Base-by-base conservation (phyloP, 2,888 invertebrate genomes). In the Drosophila fungiperda region DNA sequence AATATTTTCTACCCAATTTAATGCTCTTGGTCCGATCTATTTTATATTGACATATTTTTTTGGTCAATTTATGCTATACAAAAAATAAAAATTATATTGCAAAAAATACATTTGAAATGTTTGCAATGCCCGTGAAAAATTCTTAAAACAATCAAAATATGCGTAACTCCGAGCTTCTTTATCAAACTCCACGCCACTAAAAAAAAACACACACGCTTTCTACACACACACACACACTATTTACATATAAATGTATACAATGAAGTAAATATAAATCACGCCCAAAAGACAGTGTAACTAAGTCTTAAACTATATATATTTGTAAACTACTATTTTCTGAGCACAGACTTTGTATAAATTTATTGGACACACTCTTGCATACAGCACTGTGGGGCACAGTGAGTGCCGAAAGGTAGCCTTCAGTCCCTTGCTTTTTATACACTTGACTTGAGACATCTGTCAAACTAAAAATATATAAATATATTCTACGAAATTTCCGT, bases 271-370 rank as follows among this genome's bases (percentile, higher is more conserved):
- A 59, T 70, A 77, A 69, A 80, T 89, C 80, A 87, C 64, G 90
- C 90, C 90, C 90, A 86, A 86, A 73, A 71, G 87, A 87, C 85
- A 89, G 85, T 80, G 89, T 85, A 85, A 89, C 89, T 80, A 87
- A 82, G 67, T 83, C 88, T 89, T 73, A 73, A 85, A 70, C 20
- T 52, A 26, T 29, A 49, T 61, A 87, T 83, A 89, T 80, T 82
- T 89, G 78, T 89, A 89, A 88, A 80, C 86, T 87, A 89, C 88
- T 89, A 89, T 86, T 86, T 86, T 89, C 83, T 85, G 88, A 86
- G 88, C 90, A 89, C 88, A 78, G 83, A 83, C 89, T 87, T 86
- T 86, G 80, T 89, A 88, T 88, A 78, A 74, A 89, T 76, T 87
- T 85, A 85, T 80, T 72, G 72, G 55, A 73, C 59, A 76, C 63